A percentile compares a stretch with the other conserved stretches of the same genome.
Conservation (phyloP, 2,113 vertebrate species). For the Lates calcarifer region DNA sequence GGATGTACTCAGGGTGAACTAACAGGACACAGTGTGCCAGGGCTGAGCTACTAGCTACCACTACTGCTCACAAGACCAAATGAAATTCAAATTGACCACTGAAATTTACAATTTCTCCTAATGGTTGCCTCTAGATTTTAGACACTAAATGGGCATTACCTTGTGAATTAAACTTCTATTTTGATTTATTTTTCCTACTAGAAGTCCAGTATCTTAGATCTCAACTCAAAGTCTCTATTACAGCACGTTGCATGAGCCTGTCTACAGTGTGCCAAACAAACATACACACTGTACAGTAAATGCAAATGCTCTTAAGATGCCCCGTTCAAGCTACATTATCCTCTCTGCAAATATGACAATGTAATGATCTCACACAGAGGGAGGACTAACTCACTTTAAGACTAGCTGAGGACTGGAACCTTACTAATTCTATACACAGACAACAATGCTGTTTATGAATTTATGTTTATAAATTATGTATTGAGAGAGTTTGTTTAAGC, state of each 20-base stretch:
- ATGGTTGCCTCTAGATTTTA: background rate
- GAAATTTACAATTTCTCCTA: background rate
- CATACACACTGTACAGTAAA: background rate
- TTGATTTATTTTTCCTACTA: background rate
- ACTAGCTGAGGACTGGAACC: conserved; percentile 5
- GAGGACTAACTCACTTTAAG: conserved; percentile 14
- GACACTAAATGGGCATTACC: too few relatives aligned
- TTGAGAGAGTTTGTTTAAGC: conserved; percentile 20
- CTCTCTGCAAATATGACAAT: conserved; percentile 30
- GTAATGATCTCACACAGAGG: conserved; percentile 14
- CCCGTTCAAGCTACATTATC: conserved; percentile 30
- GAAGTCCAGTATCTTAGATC: conserved; percentile 1
- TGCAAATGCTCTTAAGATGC: background rate
- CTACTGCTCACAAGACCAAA: background rate
- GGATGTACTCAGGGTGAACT: background rate
- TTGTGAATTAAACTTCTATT: background rate
- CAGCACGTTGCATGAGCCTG: conserved; percentile 36
- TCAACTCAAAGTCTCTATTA: conserved; percentile 9
- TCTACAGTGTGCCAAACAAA: background rate
- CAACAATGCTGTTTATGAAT: conserved; percentile 20
- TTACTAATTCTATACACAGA: conserved; percentile 6
- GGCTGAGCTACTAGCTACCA: background rate
- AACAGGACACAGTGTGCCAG: background rate
- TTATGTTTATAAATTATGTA: conserved; percentile 12
- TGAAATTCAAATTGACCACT: background rate